Conservation (phyloP, 2,113 vertebrate species). For the Tursiops truncatus region DNA sequence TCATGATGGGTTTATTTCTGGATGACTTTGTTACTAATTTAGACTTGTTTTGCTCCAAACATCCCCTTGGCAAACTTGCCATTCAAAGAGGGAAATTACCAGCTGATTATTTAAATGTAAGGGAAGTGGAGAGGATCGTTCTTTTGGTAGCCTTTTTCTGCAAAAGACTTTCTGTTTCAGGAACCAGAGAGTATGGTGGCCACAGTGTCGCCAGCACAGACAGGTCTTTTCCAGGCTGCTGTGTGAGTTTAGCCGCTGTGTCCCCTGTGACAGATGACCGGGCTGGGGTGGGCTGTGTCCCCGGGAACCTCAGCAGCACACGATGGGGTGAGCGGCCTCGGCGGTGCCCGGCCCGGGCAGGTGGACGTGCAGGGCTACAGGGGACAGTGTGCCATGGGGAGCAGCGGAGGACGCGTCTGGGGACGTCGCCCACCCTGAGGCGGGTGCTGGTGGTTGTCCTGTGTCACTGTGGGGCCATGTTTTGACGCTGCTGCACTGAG, state of each 20-base stretch:
- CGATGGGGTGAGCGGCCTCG: neutral
- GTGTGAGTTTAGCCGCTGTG: neutral
- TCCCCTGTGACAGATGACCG: neutral
- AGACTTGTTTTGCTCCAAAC: neutral
- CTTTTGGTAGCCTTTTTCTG: neutral
- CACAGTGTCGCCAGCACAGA: neutral
- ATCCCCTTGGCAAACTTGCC: neutral
- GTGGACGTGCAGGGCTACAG: neutral
- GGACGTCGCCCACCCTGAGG: neutral
- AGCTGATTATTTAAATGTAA: rapidly evolving
- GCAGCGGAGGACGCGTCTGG: neutral
- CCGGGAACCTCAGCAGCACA: neutral
- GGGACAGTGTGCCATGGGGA: neutral
- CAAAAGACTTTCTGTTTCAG: neutral
- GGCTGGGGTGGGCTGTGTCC: neutral
- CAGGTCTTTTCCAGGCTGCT: neutral
- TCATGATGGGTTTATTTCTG: neutral
- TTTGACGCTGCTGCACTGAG: neutral
- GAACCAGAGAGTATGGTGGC: neutral
- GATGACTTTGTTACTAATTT: neutral
- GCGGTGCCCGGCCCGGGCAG: too few species aligned
- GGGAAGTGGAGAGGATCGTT: neutral
- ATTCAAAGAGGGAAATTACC: neutral
- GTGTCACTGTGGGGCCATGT: neutral
- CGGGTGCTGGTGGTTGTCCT: neutral